phyloP scores from a whole-genome alignment of 92 coral and sea anemone genomes.

The Parazoanthus atlanticus region DNA sequence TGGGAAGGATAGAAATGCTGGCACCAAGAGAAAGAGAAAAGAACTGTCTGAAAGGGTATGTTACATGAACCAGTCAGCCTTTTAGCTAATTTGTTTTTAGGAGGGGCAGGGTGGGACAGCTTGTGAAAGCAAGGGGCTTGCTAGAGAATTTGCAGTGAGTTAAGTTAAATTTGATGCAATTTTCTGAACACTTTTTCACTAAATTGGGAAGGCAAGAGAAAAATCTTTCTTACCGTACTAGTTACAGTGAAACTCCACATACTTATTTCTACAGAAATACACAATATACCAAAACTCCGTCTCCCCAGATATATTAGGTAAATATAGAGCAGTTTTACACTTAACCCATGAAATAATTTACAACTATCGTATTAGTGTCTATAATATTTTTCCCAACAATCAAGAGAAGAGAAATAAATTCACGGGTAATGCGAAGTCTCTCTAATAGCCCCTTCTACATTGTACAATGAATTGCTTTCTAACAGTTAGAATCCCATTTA shows the following conservation, averaged over 20 bases:
- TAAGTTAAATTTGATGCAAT: conserved; percentile 1
- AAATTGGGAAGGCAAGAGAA: not conserved
- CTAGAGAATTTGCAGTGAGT: not conserved
- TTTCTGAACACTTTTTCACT: conserved; percentile 1
- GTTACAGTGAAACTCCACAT: conserved; percentile 14
- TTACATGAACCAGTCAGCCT: conserved; percentile 6
- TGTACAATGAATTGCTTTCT: too few relatives aligned
- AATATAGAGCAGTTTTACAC: too few relatives aligned
- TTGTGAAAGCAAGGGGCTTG: not conserved
- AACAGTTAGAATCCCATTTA: too few relatives aligned
- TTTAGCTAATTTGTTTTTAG: conserved; percentile 21
- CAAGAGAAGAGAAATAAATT: too few relatives aligned
- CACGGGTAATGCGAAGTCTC: too few relatives aligned
- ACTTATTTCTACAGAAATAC: conserved; percentile 10
- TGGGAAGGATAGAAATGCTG: conserved; percentile 20
- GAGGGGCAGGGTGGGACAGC: conserved; percentile 8
- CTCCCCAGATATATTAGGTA: not conserved
- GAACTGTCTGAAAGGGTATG: conserved; percentile 26
- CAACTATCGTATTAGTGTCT: too few relatives aligned
- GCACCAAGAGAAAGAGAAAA: conserved; percentile 23
- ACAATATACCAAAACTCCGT: not conserved
- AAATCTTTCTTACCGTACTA: not conserved
- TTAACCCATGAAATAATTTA: too few relatives aligned
- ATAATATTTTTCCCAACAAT: too few relatives aligned
- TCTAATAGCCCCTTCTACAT: too few relatives aligned